Evolutionary conservation across 2,888 invertebrate species (phyloP), one percentile per base, ranked within the genome.

Genomic region (Drosophila pseudotakahashii): DNA sequence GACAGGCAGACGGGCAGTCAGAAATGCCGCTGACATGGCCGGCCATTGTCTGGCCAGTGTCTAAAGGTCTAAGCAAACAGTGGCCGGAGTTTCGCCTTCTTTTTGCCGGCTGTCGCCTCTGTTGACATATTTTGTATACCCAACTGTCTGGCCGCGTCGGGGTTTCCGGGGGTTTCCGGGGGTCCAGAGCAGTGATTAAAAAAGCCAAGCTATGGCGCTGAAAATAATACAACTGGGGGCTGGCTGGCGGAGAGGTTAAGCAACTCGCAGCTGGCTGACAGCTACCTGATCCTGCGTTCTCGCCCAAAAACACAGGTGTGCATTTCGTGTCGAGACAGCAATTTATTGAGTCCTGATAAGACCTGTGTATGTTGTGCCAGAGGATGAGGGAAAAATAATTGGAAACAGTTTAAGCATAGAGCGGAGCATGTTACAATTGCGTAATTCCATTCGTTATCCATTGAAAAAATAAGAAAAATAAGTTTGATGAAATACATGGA

Each of bases 21-120:
- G 70, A 72, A 61, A 60, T 78, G 68, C 54, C 58, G 34, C 48
- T 81, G 76, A 78, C 84, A 74, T 69, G 51, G 50, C 32, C 39
- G 62, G 60, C 72, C 76, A 76, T 86, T 86, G 81, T 81, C 81
- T 81, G 76, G 68, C 44, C 51, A 60, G 55, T 60, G 83, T 83
- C 84, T 80, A 48, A 60, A 52, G 57, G 83, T 83, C 84, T 83
- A 48, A 76, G 69, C 77, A 50, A 45, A 73, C 58, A 61, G 45
- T 52, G 54, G 48, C 32, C 45, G 52, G 74, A 74, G 74, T 72
- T 76, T 70, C 68, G 32, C 42, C 52, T 34, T 60, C 66, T 53
- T 63, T 36, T 32, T 52, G 68, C 68, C 55, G 66, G 19, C 66
- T 68, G 55, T 54, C 37, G 47, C 36, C 48, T 47, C 48, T 47